Base-by-base conservation (phyloP, 2,113 vertebrate genomes). In the Damaliscus lunatus region DNA sequence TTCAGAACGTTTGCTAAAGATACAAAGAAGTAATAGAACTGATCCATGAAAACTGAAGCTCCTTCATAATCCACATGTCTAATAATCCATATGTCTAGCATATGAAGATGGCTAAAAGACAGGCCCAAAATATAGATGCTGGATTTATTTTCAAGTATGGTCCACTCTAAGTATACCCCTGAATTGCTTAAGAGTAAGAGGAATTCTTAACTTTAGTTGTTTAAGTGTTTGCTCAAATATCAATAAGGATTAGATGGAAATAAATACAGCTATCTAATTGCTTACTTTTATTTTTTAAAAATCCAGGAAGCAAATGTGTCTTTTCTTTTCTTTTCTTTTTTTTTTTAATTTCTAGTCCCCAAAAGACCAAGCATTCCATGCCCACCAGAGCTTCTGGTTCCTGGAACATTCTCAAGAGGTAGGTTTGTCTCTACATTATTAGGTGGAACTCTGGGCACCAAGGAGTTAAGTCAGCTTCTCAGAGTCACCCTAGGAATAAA, bases 401-500 rank as follows among this genome's bases (percentile, higher is more conserved):
- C 64, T 82, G 40, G 40, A 94, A 93, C 48, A 59, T 64, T 90
- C 19, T 96, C 36, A 95, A 67, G 97, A 97, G 93, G 95, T 84
- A 97, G 91, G 16, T 93, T 93, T 97, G 83, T 97, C 59, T 86
- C 71, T 48, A 5, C 1, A 3, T 62, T 92, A 74, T 7, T 52
- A 88, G 74, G 52, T 90, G 50, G 57, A 95, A 93, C 89, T 94
- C 43, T 85, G 90, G 90, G 71, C 52, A 88, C 91, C 88, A 83
- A n/a, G 5, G 23, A 95, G 60, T 83, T 91, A 94, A 94, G 15
- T 67, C 57, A 97, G 95, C 67, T 88, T 97, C 64, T 95, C 67
- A 48, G 64, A 82, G n/a, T 93, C 27, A 96, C 31, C n/a, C 59
- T 77, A 40, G 85, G 94, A 97, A 93, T 89, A 13, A 71, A 95